A percentile compares a stretch with the other conserved stretches of the same genome.
phyloP scores from a whole-genome alignment of 1,140 invertebrate genomes.

The Hesperophylax magnus region DNA sequence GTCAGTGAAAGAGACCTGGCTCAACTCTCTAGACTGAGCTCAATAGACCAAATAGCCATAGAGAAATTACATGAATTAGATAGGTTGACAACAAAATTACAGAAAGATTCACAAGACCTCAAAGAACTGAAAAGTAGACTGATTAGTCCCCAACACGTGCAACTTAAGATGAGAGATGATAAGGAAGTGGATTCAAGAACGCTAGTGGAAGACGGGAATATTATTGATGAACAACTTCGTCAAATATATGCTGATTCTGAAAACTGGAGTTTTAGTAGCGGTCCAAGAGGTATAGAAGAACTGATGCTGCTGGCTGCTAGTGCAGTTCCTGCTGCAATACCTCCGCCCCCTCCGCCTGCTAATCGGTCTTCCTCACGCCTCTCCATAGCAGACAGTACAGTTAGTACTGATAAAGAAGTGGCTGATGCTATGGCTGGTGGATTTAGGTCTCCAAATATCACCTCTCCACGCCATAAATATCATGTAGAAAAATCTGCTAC shows the following conservation, averaged over 20 bases:
- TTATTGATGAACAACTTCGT: conserved; percentile 79
- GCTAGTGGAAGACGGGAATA: conserved; percentile 75
- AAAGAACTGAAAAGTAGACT: conserved; percentile 81
- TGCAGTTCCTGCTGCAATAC: conserved; percentile 59
- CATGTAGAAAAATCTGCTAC: conserved; percentile 68
- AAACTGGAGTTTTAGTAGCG: conserved; percentile 81
- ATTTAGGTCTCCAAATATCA: conserved; percentile 63
- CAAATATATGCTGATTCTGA: conserved; percentile 79
- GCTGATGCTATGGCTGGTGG: conserved; percentile 67
- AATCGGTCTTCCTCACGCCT: conserved; percentile 73
- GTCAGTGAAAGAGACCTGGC: conserved; percentile 85
- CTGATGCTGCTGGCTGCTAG: conserved; percentile 67
- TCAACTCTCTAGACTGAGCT: conserved; percentile 80
- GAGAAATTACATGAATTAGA: conserved; percentile 85
- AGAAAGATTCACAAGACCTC: conserved; percentile 84
- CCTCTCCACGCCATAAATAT: conserved; percentile 72
- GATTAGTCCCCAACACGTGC: conserved; percentile 70
- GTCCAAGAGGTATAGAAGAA: conserved; percentile 73
- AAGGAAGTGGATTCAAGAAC: conserved; percentile 72
- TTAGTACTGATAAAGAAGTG: conserved; percentile 71
- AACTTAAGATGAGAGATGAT: conserved; percentile 63
- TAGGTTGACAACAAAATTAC: conserved; percentile 80
- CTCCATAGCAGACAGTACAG: conserved; percentile 69
- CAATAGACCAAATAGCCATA: conserved; percentile 82
- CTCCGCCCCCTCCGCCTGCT: conserved; percentile 49